Evolutionary conservation across 1,140 invertebrate genomes (phyloP).

Genomic region (Dryas iulia): DNA sequence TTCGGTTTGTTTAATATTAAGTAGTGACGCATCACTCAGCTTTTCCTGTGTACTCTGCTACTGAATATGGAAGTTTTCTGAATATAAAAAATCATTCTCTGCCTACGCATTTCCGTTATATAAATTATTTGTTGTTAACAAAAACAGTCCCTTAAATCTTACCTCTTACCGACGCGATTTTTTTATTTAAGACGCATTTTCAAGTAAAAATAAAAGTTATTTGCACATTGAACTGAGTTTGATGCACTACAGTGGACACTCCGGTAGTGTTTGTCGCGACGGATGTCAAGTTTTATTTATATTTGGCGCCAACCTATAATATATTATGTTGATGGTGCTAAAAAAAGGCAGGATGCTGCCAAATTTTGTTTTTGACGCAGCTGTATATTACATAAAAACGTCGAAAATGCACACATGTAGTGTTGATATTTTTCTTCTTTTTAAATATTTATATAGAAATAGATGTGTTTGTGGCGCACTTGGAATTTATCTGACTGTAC

Average conservation of each 20-base stretch:
- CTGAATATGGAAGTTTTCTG: background rate
- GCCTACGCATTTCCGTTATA: background rate
- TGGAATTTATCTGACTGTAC: no score
- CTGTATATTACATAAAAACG: constrained; percentile 28
- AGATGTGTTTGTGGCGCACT: background rate
- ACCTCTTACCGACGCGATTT: background rate
- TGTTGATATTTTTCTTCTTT: background rate
- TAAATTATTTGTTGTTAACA: background rate
- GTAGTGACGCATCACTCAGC: background rate
- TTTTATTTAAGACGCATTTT: background rate
- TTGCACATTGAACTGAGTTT: background rate
- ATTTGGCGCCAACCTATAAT: constrained; percentile 70
- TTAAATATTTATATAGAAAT: background rate
- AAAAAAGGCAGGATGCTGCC: constrained; percentile 47
- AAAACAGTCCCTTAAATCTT: background rate
- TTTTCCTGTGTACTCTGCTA: background rate
- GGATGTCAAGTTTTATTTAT: constrained; percentile 61
- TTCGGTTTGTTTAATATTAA: no score
- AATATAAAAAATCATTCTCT: background rate
- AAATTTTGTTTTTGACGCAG: constrained; percentile 47
- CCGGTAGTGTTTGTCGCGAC: constrained; percentile 32
- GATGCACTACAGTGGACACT: constrained; percentile 12
- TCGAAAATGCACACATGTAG: background rate
- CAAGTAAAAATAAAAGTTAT: background rate
- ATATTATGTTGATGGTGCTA: constrained; percentile 41